A percentile compares a stretch with the other conserved stretches of the same genome.
phyloP scores from a whole-genome alignment of 2,113 vertebrate species.

The Hyaena hyaena region DNA sequence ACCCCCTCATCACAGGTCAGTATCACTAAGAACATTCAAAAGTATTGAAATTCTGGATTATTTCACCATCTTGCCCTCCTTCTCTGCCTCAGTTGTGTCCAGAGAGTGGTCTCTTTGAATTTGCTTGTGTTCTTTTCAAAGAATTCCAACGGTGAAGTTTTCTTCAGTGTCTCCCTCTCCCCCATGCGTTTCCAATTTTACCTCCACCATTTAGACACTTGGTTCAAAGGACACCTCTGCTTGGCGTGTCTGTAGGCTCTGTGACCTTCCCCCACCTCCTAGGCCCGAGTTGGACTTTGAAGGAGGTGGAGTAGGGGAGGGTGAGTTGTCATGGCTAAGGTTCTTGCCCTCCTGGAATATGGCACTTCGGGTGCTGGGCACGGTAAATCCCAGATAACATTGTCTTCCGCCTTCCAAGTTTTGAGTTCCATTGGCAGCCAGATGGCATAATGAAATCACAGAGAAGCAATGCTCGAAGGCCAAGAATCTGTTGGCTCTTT shows the following conservation, averaged over 20 bases:
- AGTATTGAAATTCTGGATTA: constrained; percentile 73
- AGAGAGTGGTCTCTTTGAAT: not conserved
- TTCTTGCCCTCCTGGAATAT: constrained; percentile 70
- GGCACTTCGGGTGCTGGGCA: constrained; percentile 69
- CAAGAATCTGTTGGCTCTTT: constrained; percentile 70
- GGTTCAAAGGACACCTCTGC: not conserved
- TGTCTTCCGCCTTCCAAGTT: constrained; percentile 68
- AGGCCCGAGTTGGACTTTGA: constrained; percentile 21
- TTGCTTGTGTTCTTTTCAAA: constrained; percentile 2
- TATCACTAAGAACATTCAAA: constrained; percentile 61
- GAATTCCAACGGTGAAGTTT: not conserved
- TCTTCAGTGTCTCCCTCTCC: not conserved
- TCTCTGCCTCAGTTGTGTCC: not conserved
- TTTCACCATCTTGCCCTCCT: not conserved
- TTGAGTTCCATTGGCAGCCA: constrained; percentile 62
- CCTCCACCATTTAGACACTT: not conserved
- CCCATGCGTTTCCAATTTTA: not conserved
- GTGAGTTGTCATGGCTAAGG: constrained; percentile 65
- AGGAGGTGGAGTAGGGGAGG: constrained; percentile 67
- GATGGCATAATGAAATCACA: constrained; percentile 73
- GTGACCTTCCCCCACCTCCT: constrained; percentile 40
- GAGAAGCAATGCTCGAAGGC: constrained; percentile 53
- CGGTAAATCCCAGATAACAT: constrained; percentile 76
- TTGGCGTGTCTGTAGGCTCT: not conserved
- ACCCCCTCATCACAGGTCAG: constrained; percentile 31